Base-by-base conservation (phyloP, 1,140 invertebrate genomes). In the Apis florea region DNA sequence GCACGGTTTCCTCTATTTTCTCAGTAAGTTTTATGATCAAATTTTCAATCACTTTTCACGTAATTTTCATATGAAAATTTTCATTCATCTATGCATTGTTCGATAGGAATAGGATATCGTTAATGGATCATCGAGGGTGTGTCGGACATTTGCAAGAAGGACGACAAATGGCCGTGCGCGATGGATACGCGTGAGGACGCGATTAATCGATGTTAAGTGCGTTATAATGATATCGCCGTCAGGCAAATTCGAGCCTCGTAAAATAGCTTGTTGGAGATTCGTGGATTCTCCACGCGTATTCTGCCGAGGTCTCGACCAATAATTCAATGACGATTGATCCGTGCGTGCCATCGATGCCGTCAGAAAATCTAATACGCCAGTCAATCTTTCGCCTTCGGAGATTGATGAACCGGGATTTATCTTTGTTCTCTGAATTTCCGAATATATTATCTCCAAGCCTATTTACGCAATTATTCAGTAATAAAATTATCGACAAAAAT, bases 261-360 rank as follows among this genome's bases (percentile, higher is more conserved):
- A 58, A 70, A 61, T n/a, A 69, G 64, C 40, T 19, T 8, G n/a
- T 8, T 40, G 13, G 1, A 24, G 21, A 19, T 1, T 4, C 56
- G 58, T 19, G 56, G 56, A 66, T 72, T 66, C 51, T 49, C 78
- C 15, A 8, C 31, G 40, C 10, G 75, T 67, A 58, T 49, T 47
- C 49, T 61, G 21, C 24, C 77, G 58, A 40, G 47, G 21, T 12
- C 15, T 8, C 31, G 8, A 0, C 19, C 21, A 10, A 15, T 79
- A 73, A 79, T 73, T 73, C 70, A 40, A 79, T 79, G 69, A 73
- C 69, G 49, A 73, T 54, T 79, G 69, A 73, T 79, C 54, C 9
- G n/a, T 17, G 15, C 21, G 5, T 17, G 40, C 24, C 58, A 40
- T 54, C 67, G 15, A 63, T 54, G 58, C 58, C 69, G 17, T 6